A percentile compares a stretch with the other conserved stretches of the same genome.
Evolutionary conservation across 2,888 invertebrate genomes (phyloP).

Genomic region (Tribolium freemani): DNA sequence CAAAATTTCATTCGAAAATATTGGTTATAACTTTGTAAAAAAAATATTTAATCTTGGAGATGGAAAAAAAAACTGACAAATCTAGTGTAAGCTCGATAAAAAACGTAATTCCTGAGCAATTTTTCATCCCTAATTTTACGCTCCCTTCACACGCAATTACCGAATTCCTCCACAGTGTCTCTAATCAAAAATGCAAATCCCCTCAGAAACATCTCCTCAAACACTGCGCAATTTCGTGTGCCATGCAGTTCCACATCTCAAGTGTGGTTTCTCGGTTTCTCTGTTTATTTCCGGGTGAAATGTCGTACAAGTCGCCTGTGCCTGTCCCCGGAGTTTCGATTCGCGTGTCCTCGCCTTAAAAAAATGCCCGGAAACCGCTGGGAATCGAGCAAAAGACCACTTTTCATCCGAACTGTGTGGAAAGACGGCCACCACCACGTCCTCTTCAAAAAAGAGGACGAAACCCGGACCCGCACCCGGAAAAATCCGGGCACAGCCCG

Average conservation of each 20-base stretch:
- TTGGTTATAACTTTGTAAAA: too few species aligned
- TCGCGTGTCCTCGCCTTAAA: slow-evolving; percentile 45
- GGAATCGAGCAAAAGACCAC: slow-evolving; percentile 72
- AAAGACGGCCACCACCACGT: slow-evolving; percentile 79
- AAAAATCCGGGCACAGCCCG: neutral
- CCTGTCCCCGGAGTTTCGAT: slow-evolving; percentile 55
- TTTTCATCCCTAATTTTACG: too few species aligned
- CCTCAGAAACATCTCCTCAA: neutral
- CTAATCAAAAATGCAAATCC: neutral
- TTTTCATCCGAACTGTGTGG: slow-evolving; percentile 76
- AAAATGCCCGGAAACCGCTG: slow-evolving; percentile 68
- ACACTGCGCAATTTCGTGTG: slow-evolving; percentile 40
- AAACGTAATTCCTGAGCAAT: too few species aligned
- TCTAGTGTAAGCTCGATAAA: too few species aligned
- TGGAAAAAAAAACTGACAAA: too few species aligned
- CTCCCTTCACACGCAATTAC: neutral
- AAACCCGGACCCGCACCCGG: slow-evolving; percentile 10
- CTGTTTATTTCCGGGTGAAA: slow-evolving; percentile 60
- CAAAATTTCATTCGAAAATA: too few species aligned
- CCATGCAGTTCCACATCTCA: slow-evolving; percentile 44
- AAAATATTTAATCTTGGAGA: too few species aligned
- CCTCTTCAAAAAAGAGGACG: slow-evolving; percentile 76
- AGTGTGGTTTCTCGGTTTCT: slow-evolving; percentile 49
- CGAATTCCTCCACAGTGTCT: neutral
- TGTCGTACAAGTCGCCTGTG: slow-evolving; percentile 59